Evolutionary conservation across 2,113 vertebrate species (phyloP).

Genomic region (Numenius arquata): DNA sequence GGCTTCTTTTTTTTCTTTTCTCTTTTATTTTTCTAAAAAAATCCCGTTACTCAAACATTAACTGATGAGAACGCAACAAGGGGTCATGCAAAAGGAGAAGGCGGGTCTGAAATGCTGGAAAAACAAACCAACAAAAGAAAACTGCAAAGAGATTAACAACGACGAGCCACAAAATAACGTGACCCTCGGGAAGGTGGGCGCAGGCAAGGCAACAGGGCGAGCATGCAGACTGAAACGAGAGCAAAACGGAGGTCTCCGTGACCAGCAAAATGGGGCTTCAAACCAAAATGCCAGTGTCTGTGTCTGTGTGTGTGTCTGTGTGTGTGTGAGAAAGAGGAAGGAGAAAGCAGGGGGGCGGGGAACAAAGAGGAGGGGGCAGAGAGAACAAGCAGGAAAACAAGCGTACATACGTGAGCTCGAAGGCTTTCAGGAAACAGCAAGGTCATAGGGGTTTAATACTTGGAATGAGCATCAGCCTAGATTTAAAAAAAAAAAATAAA

Average conservation of each 20-base stretch:
- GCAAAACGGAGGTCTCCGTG: slow-evolving; percentile 19
- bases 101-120: slow-evolving; percentile 30
- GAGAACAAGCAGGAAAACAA: slow-evolving; percentile 10
- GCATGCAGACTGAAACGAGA: slow-evolving; percentile 54
- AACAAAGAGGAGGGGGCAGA: not conserved
- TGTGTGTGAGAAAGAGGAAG: not conserved
- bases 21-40: slow-evolving; percentile 8
- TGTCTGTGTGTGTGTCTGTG: not conserved
- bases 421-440: not conserved
- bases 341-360: not conserved
- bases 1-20: not conserved
- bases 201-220: slow-evolving; percentile 62
- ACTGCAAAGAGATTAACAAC: slow-evolving; percentile 7
- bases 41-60: not conserved
- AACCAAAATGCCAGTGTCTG: not conserved
- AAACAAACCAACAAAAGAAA: slow-evolving; percentile 32
- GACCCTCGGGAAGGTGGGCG: slow-evolving; percentile 24
- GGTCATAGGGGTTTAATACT: not conserved
- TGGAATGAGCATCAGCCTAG: not conserved
- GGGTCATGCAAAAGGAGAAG: slow-evolving; percentile 43
- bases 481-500: not conserved
- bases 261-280: not conserved
- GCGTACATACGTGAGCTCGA: not conserved
- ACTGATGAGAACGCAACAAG: not conserved
- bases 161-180: not conserved